Conservation (phyloP, 2,113 vertebrate genomes). For the Cyphomyrus plagiostoma region DNA sequence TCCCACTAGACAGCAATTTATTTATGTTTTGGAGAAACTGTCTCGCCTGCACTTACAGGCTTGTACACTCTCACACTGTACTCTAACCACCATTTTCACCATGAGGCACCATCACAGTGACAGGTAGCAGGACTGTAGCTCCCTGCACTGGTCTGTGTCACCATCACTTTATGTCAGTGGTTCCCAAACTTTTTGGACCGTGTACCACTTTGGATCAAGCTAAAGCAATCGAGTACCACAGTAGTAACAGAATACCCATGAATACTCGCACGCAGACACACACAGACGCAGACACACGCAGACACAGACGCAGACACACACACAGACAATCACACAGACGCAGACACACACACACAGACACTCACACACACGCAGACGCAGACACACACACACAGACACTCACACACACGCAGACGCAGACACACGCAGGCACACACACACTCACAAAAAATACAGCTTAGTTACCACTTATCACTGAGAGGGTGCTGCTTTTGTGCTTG, state of each 20-base stretch:
- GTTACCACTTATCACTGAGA: neutral
- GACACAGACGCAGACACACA: too few relatives aligned
- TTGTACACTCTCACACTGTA: neutral
- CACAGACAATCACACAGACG: too few relatives aligned
- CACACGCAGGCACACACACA: neutral
- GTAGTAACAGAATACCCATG: neutral
- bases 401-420: too few relatives aligned
- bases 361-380: too few relatives aligned
- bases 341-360: too few relatives aligned
- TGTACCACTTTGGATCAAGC: neutral
- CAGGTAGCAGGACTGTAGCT: neutral
- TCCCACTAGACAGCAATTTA: neutral
- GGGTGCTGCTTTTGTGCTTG: neutral
- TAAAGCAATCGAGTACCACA: neutral
- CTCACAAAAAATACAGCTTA: neutral
- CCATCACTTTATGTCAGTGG: neutral
- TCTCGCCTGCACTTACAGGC: neutral
- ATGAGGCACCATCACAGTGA: neutral
- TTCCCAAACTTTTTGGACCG: neutral
- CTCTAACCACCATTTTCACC: neutral
- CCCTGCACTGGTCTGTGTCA: neutral
- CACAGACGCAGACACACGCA: too few relatives aligned
- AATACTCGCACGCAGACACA: neutral
- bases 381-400: too few relatives aligned
- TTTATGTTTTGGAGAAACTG: neutral